Evolutionary conservation across 2,797 vertebrate species (phyloP), one percentile per base, ranked within the genome.

Genomic region (Epinephelus awoara): DNA sequence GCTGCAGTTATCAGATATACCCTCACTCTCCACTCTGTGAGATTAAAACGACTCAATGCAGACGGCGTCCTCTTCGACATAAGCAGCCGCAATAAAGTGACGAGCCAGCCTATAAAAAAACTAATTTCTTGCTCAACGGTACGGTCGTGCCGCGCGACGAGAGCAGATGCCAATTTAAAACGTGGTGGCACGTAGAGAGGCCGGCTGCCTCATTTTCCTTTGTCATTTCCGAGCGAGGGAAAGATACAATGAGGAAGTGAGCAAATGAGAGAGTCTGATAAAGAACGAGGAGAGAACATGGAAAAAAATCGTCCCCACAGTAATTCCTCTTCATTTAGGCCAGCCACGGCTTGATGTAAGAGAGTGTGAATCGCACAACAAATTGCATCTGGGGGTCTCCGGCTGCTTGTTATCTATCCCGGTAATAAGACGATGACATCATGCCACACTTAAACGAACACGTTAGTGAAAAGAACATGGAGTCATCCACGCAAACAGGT

Each of bases 281-380:
- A 85, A 83, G 63, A 80, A 77, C 0, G 17, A 69, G 34, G 62
- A 52, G 54, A 76, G 40, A 72, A 75, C 1, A 34, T 54, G 49
- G 6, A 6, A 66, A 71, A 59, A 88, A 84, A 76, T 15, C 17
- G 1, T 77, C 89, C 82, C 76, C 51, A 64, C 72, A 78, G 82
- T 89, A 75, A 94, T 92, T 93, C 83, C 83, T 93, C 86, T 90
- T 93, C 83, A 89, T 92, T 92, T 91, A 77, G 75, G 27, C 73
- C 51, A 71, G 79, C 76, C 73, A 69, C 55, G 46, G 79, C 77
- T 79, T 81, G 85, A 90, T 83, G 61, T 72, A 85, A 69, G 66
- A 66, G 64, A 75, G 72, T 65, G 79, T 87, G 86, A 91, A 88
- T 85, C 70, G 19, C 69, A 86, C 76, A 77, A 88, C 84, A 91